Base-by-base conservation (phyloP, 2,797 vertebrate genomes). In the Pangasius macronema region DNA sequence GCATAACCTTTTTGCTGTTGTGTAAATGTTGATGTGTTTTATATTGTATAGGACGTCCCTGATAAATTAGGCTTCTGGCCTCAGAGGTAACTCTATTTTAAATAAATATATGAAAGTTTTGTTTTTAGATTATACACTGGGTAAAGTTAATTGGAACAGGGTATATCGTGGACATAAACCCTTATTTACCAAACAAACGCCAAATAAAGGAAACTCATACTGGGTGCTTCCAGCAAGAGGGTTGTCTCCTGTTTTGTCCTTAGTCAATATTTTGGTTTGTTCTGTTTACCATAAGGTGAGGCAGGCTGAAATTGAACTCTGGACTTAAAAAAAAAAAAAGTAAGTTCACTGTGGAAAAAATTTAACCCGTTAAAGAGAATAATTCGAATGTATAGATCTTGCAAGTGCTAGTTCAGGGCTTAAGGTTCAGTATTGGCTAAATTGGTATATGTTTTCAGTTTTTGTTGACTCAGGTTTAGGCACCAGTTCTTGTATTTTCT, bases 101-200 rank as follows among this genome's bases (percentile, higher is more conserved):
- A 65, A 46, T 72, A 36, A 70, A 77, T n/a, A 14, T 61, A 20
- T 1, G n/a, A 63, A 68, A 36, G 82, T 87, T 83, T 84, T 67
- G 11, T 46, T 84, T 83, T 91, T 0, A 20, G 42, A 81, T 83
- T 59, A 79, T 36, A 33, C 7, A 84, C 10, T 22, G 8, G 16
- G 24, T 46, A 63, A 42, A 65, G 36, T 65, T 5, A 86, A 82
- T 82, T 84, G 33, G 20, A 2, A 14, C 24, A 70, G 49, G 77
- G 49, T 67, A 20, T 61, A 85, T 55, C 42, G 2, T 63, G 36
- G 57, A 55, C 33, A 10, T 33, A 46, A 46, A 18, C 76, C 85
- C 72, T 79, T 82, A 87, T 91, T 89, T 85, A 89, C 59, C 55
- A 75, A 88, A 81, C 39, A 10, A 81, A 86, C 33, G 49, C 49